phyloP scores from a whole-genome alignment of 92 coral and sea anemone species.

The Parazoanthus darwini region DNA sequence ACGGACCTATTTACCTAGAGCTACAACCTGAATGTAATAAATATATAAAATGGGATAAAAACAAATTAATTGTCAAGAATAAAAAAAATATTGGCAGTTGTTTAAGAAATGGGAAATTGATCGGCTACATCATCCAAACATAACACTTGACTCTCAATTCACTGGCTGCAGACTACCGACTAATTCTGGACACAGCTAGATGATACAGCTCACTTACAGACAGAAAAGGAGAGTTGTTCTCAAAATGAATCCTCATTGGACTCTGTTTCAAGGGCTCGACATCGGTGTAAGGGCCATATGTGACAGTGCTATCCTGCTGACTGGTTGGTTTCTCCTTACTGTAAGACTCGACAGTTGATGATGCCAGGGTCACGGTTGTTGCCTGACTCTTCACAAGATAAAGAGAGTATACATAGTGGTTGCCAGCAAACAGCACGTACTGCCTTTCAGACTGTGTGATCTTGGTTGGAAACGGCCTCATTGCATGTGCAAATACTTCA shows the following conservation, averaged over 20 bases:
- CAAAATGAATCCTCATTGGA: slow-evolving; percentile 92
- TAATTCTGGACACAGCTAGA: too few relatives aligned
- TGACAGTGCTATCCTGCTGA: slow-evolving; percentile 77
- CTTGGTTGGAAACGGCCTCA: slow-evolving; percentile 91
- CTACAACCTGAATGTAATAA: too few relatives aligned
- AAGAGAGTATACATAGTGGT: slow-evolving; percentile 83
- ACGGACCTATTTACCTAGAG: too few relatives aligned
- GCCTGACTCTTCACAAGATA: slow-evolving; percentile 82
- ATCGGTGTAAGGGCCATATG: slow-evolving; percentile 90
- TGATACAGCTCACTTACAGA: slow-evolving; percentile 62
- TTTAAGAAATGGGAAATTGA: too few relatives aligned
- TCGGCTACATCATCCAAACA: too few relatives aligned
- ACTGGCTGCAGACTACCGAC: too few relatives aligned
- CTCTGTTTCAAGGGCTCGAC: slow-evolving; percentile 69
- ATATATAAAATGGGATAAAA: too few relatives aligned
- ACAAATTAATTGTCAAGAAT: too few relatives aligned
- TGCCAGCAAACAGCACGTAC: slow-evolving; percentile 87
- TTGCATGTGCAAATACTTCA: slow-evolving; percentile 84
- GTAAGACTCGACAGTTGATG: slow-evolving; percentile 86
- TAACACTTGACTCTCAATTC: too few relatives aligned
- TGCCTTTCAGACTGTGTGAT: slow-evolving; percentile 93
- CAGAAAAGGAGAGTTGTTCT: slow-evolving; percentile 94
- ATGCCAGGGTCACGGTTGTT: slow-evolving; percentile 81
- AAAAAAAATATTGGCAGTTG: too few relatives aligned
- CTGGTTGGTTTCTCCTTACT: slow-evolving; percentile 87